phyloP scores from a whole-genome alignment of 2,797 vertebrate species.

The Liparis tanakae region DNA sequence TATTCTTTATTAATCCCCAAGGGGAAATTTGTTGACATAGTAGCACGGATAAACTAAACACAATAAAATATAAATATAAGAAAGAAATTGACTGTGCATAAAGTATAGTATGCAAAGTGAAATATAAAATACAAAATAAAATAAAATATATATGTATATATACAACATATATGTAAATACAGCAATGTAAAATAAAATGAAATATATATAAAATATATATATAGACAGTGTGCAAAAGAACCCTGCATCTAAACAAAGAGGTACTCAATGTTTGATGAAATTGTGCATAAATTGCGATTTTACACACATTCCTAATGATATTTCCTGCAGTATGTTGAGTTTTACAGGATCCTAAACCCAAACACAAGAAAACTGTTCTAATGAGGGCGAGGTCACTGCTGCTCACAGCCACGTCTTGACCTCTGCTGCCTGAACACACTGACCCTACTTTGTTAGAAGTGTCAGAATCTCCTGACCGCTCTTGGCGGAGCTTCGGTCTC shows the following conservation, averaged over 20 bases:
- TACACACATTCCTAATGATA: conserved; percentile 12
- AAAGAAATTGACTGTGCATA: too few species aligned
- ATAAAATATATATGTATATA: too few species aligned
- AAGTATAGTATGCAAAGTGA: too few species aligned
- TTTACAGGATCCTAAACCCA: conserved; percentile 18
- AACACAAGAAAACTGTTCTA: conserved; percentile 8
- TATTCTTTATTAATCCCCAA: too few species aligned
- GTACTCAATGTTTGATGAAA: conserved; percentile 42
- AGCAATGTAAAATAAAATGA: too few species aligned
- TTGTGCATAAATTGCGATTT: conserved; percentile 46
- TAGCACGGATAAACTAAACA: too few species aligned
- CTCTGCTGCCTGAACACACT: conserved; percentile 11
- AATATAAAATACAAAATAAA: too few species aligned
- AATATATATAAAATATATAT: too few species aligned
- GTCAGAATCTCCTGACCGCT: conserved; percentile 27
- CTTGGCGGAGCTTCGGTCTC: conserved; percentile 6
- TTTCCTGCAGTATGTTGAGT: not conserved
- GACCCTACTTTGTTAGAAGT: conserved; percentile 38
- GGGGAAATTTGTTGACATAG: too few species aligned
- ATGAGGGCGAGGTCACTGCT: conserved; percentile 30
- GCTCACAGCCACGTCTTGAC: conserved; percentile 15
- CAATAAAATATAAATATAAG: too few species aligned
- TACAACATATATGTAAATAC: too few species aligned
- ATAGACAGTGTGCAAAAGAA: too few species aligned
- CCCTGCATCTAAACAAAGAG: conserved; percentile 42